Percentiles rank a stretch among this genome's conserved stretches.
Conservation (phyloP, 2,797 vertebrate species). For the Epinephelus malabaricus region DNA sequence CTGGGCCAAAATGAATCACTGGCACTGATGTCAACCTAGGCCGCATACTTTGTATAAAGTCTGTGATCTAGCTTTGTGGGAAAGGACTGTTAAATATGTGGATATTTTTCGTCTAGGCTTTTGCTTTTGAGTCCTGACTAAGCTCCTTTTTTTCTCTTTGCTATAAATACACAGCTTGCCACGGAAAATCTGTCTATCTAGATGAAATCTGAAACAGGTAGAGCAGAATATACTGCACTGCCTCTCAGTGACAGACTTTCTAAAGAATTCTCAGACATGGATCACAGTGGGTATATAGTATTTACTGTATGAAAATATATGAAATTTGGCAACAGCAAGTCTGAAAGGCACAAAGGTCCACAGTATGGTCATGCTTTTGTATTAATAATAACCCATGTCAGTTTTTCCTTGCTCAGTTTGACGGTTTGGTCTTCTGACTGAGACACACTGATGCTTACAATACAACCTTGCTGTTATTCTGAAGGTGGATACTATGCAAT, state of each 20-base stretch:
- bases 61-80: neutral
- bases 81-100: neutral
- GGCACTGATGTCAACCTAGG: neutral
- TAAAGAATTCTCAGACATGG: conserved; percentile 12
- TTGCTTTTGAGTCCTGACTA: conserved; percentile 24
- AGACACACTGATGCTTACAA: neutral
- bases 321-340: neutral
- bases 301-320: neutral
- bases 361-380: neutral
- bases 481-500: neutral
- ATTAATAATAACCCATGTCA: neutral
- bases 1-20: neutral
- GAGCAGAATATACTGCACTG: conserved; percentile 2
- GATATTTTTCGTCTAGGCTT: conserved; percentile 12
- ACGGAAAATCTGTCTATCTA: conserved; percentile 33
- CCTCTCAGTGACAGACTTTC: conserved; percentile 1
- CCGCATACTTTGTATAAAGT: neutral
- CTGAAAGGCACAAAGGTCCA: neutral
- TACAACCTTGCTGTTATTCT: neutral
- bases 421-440: neutral
- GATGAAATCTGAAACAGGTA: conserved; percentile 37
- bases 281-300: neutral
- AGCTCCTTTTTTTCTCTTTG: conserved; percentile 23
- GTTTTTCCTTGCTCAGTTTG: neutral
- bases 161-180: conserved; percentile 42